Base-by-base conservation (phyloP, 2,888 invertebrate genomes). In the Lycia hirtaria region DNA sequence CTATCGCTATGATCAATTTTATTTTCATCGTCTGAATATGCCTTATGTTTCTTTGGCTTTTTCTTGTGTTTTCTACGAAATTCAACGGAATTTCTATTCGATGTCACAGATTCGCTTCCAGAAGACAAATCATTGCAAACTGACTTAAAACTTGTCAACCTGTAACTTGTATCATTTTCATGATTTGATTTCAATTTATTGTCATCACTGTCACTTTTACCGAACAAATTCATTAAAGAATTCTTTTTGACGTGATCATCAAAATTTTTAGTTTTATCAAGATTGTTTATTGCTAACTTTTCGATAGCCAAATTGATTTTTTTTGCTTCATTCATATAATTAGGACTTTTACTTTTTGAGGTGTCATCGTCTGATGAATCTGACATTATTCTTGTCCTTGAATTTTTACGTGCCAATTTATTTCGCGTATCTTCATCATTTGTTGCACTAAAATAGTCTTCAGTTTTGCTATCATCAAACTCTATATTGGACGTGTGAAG, bases 41-140 rank as follows among this genome's bases (percentile, higher is more conserved):
- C 93, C 77, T 96, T 97, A 66, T 95, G 95, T 22, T 95, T 95
- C 81, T 95, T 96, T 77, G 96, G 96, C 75, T 96, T 97, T 92
- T 96, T 97, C 83, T 96, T 97, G 76, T 97, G 97, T 76, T 96
- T 97, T 78, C 95, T 96, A 7, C 96, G 93, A 41, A 93, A 77
- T 73, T 95, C 95, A 15, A 79, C 83, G 7, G 43, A 10, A 72
- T 87, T 67, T 82, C 89, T 84, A 76, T 87, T 83, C 61, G 82
- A 83, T 67, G 75, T 74, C 60, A 85, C 76, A 33, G 83, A 88
- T 78, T 93, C 93, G 69, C 83, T 88, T 80, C 90, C 93, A 53
- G 87, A 93, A 33, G 92, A 92, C 53, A 89, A 83, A 58, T 92
- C 92, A 68, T 88, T 85, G 40, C 78, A 73, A 56, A 78, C 75